Percentiles rank a stretch among this genome's conserved stretches.
Conservation (phyloP, 2,797 vertebrate genomes). For the Darevskia nairensis region DNA sequence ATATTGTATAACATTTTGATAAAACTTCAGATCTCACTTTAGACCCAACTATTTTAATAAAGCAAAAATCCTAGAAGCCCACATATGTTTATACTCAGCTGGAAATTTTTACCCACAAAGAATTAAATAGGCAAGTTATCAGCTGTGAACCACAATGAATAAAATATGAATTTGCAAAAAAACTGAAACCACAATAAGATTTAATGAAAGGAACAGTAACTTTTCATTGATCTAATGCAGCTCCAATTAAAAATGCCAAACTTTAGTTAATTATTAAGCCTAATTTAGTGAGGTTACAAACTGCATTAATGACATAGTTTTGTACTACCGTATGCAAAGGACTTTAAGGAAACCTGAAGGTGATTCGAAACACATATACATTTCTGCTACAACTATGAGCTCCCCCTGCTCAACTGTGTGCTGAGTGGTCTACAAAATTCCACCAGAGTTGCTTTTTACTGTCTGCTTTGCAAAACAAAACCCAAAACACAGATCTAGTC, state of each 20-base stretch:
- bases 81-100: background rate
- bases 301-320: background rate
- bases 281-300: background rate
- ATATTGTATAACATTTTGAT: background rate
- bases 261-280: background rate
- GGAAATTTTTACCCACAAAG: background rate
- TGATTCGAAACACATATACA: background rate
- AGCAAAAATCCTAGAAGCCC: background rate
- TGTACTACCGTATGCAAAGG: background rate
- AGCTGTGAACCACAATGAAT: background rate
- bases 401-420: background rate
- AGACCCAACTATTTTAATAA: background rate
- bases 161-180: background rate
- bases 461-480: background rate
- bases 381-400: background rate
- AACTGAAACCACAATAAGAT: background rate
- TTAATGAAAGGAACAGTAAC: slow-evolving; percentile 3
- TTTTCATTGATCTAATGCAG: background rate
- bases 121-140: background rate
- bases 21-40: background rate
- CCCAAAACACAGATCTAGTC: background rate
- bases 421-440: slow-evolving; percentile 3
- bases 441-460: background rate
- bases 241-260: background rate
- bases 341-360: background rate